These are phyloP conservation scores for Chlamydotis undulata DNA, from an alignment of 2,113 vertebrate species.

Conservation along the genomic window DNA sequence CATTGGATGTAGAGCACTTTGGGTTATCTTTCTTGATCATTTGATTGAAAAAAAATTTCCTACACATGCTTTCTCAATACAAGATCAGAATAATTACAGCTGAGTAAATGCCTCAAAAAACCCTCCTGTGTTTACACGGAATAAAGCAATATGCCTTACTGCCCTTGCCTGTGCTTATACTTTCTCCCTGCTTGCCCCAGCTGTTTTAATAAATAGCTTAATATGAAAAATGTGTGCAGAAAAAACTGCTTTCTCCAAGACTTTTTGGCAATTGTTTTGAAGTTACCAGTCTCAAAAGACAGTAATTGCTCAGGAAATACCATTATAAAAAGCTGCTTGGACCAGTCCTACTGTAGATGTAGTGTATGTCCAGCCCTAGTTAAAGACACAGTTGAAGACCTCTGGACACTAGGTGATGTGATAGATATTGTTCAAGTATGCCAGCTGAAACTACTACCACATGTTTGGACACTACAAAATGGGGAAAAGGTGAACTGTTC, in stretches of 20 bases:
- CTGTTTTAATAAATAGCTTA: neutral
- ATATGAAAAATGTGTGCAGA: neutral
- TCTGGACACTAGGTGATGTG: neutral
- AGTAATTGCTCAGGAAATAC: neutral
- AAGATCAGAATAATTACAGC: slow-evolving; percentile 46
- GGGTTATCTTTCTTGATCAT: slow-evolving; percentile 53
- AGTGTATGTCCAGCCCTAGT: neutral
- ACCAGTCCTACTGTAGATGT: neutral
- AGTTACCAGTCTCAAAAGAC: neutral
- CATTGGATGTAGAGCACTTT: neutral
- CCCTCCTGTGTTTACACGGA: neutral
- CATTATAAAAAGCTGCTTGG: neutral
- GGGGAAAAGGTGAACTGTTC: neutral
- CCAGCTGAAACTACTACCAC: neutral
- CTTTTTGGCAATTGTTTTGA: neutral
- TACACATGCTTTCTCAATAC: slow-evolving; percentile 25
- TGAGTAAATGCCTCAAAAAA: neutral
- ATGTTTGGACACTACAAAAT: neutral
- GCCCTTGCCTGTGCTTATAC: neutral
- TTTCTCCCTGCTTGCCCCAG: neutral
- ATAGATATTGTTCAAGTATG: neutral
- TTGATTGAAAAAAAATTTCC: slow-evolving; percentile 43
- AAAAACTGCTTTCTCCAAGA: neutral
- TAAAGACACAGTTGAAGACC: neutral
- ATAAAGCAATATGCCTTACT: slow-evolving; percentile 32